Conservation (phyloP, 2,797 vertebrate genomes). For the Cossypha heuglini region DNA sequence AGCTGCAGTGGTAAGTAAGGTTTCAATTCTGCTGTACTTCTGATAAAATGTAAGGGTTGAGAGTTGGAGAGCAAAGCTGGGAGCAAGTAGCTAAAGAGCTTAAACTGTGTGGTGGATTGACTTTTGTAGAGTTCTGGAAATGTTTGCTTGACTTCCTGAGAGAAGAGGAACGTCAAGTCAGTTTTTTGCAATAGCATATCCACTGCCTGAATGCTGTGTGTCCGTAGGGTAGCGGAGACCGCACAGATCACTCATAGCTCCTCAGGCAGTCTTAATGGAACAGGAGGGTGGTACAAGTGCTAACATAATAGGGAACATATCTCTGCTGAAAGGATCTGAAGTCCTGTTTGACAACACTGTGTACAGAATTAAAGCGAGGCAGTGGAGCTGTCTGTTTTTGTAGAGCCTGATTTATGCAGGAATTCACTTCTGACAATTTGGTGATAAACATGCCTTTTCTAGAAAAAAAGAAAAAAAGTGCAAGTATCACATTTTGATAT, state of each 20-base stretch:
- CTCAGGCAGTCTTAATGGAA: background rate
- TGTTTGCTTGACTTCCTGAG: background rate
- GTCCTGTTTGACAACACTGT: background rate
- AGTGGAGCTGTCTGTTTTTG: background rate
- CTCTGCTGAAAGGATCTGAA: background rate
- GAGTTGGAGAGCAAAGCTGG: background rate
- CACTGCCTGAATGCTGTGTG: background rate
- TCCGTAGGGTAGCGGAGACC: background rate
- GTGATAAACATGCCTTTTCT: background rate
- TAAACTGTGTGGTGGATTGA: background rate
- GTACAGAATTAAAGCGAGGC: background rate
- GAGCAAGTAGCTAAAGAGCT: background rate
- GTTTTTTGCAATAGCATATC: background rate
- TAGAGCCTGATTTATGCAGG: background rate
- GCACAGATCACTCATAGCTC: fast-evolving
- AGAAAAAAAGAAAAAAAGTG: background rate
- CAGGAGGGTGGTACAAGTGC: background rate
- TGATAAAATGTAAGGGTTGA: background rate
- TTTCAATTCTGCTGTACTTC: background rate
- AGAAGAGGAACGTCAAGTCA: background rate
- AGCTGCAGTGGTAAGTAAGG: background rate
- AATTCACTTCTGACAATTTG: background rate
- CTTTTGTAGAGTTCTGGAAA: background rate
- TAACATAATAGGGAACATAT: background rate
- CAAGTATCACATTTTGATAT: background rate